Conservation (phyloP, 1,140 invertebrate species). For the Pinna nobilis region DNA sequence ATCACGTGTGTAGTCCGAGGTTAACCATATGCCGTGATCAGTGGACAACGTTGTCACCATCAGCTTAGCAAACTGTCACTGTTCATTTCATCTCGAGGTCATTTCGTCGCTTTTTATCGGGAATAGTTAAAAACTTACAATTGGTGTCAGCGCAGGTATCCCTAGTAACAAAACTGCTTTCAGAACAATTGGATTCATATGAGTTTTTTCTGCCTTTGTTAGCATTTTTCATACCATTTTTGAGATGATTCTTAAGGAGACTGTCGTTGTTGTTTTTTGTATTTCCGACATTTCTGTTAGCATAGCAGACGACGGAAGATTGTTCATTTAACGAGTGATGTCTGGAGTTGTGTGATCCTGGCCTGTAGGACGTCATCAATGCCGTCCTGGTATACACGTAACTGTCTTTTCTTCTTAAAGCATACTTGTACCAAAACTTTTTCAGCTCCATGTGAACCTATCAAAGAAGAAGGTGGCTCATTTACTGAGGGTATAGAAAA, state of each 20-base stretch:
- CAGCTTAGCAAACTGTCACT: too few species aligned
- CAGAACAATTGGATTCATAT: neutral
- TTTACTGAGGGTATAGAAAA: too few species aligned
- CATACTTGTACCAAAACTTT: constrained; percentile 43
- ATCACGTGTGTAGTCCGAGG: too few species aligned
- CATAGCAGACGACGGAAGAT: neutral
- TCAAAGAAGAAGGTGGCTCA: neutral
- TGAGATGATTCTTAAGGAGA: neutral
- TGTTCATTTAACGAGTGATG: neutral
- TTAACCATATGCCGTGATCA: too few species aligned
- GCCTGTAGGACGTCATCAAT: constrained; percentile 30
- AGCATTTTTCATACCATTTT: neutral
- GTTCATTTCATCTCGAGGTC: too few species aligned
- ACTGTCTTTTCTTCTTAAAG: constrained; percentile 35
- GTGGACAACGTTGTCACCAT: too few species aligned
- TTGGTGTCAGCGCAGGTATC: constrained; percentile 5
- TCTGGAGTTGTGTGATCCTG: constrained; percentile 4
- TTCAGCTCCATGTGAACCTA: constrained; percentile 33
- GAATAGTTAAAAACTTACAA: constrained; percentile 9
- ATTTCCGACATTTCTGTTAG: neutral
- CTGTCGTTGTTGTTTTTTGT: constrained; percentile 8
- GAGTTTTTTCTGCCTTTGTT: neutral
- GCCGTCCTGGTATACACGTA: constrained; percentile 35
- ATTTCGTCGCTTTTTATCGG: neutral
- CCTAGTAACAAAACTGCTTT: too few species aligned